Evolutionary conservation across 2,797 vertebrate genomes (phyloP).

Genomic region (Manis pentadactyla): DNA sequence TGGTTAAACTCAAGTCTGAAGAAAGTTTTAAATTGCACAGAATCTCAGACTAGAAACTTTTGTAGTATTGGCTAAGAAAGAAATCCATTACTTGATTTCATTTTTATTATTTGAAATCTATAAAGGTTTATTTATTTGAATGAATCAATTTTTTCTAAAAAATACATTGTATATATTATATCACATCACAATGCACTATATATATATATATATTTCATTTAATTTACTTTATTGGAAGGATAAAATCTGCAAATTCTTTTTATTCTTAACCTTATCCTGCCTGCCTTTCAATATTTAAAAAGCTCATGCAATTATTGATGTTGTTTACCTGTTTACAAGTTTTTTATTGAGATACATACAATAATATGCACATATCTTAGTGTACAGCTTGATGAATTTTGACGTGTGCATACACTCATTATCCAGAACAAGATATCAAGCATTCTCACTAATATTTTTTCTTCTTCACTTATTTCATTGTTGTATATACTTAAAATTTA

Average conservation of each 20-base stretch:
- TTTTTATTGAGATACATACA: too few species aligned
- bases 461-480: not conserved
- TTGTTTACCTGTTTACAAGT: not conserved
- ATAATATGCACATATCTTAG: too few species aligned
- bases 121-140: not conserved
- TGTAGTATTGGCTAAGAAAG: slow-evolving; percentile 29
- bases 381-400: too few species aligned
- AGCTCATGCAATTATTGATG: not conserved
- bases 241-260: slow-evolving; percentile 33
- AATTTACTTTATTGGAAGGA: not conserved
- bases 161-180: not conserved
- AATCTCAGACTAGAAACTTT: not conserved
- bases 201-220: not conserved
- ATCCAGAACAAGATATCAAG: too few species aligned
- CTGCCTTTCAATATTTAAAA: slow-evolving; percentile 41
- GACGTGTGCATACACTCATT: too few species aligned
- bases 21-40: not conserved
- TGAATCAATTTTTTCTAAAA: slow-evolving; percentile 2
- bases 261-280: not conserved
- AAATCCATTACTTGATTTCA: not conserved
- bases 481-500: slow-evolving; percentile 26
- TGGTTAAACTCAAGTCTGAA: not conserved
- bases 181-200: not conserved
- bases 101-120: slow-evolving; percentile 57
- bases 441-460: too few species aligned